Evolutionary conservation across 2,888 invertebrate genomes (phyloP), one percentile per base, ranked within the genome.

Genomic region (Argynnis bischoffii): DNA sequence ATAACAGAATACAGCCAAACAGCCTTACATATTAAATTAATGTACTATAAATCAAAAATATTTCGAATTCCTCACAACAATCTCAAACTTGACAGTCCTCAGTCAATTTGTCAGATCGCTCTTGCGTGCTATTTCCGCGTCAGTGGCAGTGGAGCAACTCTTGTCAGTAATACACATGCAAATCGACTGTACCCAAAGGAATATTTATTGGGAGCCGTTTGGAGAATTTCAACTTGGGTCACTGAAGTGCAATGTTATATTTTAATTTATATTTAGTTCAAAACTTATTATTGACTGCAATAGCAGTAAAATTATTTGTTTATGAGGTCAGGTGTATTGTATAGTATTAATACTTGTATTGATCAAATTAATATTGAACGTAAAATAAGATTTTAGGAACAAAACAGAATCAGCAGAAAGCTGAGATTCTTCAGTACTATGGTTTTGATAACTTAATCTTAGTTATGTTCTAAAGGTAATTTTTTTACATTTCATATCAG

Each of bases 101-200:
- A 60, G 64, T 64, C 50, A 26, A 68, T 68, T 68, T 55, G 64
- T 68, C 68, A 50, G 64, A 64, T 64, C 64, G 55, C 51, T 68
- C 55, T 46, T 60, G 68, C 57, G 48, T 57, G 48, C 64, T 59
- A 60, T 60, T 68, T 64, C 68, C 59, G 60, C 68, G 64, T 68
- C 68, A 54, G 60, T 64, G 55, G 59, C 64, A 55, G 64, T 50
- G 68, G 60, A 64, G 59, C 64, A 64, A 68, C 64, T 79, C 76
- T 78, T 75, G 78, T 77, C 74, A 75, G 79, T 76, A 79, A 80
- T 80, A 80, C 79, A 81, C 78, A 83, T 84, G 82, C 81, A 83
- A 83, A 83, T 84, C 71, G 56, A 67, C 75, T 73, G 35, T 41
- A 78, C 75, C 81, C 76, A 81, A 78, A 81, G 81, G 78, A 80